Evolutionary conservation across 2,797 vertebrate genomes (phyloP).

Genomic region (Miichthys miiuy): DNA sequence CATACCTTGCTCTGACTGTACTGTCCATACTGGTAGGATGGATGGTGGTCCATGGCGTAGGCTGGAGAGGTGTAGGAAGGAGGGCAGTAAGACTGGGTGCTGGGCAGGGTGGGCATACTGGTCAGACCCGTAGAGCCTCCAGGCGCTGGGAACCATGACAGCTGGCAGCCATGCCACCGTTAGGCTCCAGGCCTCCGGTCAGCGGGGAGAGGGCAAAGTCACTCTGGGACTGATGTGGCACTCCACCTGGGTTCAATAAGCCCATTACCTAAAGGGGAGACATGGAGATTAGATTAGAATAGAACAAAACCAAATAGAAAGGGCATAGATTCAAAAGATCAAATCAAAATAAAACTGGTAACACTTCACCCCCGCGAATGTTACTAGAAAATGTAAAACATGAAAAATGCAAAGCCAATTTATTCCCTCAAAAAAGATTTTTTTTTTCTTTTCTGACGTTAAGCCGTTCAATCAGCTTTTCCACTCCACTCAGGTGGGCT

Average conservation of each 20-base stretch:
- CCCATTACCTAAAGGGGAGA: conserved; percentile 93
- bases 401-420: neutral
- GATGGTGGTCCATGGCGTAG: conserved; percentile 96
- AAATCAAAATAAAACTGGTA: neutral
- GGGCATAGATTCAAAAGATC: conserved; percentile 19
- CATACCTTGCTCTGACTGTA: conserved; percentile 97
- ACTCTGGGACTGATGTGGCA: conserved; percentile 96
- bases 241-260: conserved; percentile 94
- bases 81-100: conserved; percentile 97
- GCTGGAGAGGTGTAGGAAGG: conserved; percentile 94
- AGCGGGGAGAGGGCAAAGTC: conserved; percentile 97
- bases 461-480: conserved; percentile 23
- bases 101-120: conserved; percentile 88
- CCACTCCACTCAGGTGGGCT: conserved; percentile 49
- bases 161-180: conserved; percentile 93
- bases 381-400: neutral
- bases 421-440: neutral
- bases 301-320: neutral
- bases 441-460: neutral
- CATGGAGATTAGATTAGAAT: conserved; percentile 13
- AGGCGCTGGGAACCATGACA: conserved; percentile 95
- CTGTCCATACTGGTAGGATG: conserved; percentile 97
- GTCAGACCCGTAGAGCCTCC: conserved; percentile 89
- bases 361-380: neutral
- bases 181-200: conserved; percentile 95